These are phyloP conservation scores for Eonycteris spelaea DNA, from an alignment of 2,113 vertebrate genomes.

Conservation along the genomic window DNA sequence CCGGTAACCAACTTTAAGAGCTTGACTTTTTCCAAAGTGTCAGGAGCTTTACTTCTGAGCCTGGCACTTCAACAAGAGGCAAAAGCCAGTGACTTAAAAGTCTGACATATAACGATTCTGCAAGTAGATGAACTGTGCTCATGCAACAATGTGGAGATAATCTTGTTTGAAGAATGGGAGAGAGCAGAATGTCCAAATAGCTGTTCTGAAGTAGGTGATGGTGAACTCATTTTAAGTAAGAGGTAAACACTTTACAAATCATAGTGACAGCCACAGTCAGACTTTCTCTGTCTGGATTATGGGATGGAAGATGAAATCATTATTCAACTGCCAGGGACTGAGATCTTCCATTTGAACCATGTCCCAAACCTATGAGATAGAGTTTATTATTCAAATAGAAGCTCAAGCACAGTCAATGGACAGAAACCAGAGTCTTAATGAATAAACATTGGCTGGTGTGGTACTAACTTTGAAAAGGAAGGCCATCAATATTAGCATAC, in stretches of 20 bases:
- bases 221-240: not conserved
- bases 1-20: not conserved
- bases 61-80: not conserved
- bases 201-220: not conserved
- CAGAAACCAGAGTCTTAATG: not conserved
- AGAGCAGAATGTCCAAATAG: not conserved
- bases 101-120: not conserved
- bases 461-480: not conserved
- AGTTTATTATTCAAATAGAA: not conserved
- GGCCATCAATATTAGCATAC: not conserved
- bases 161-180: not conserved
- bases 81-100: not conserved
- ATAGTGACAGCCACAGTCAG: not conserved
- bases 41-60: not conserved
- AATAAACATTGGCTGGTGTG: not conserved
- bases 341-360: not conserved
- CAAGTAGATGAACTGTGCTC: not conserved
- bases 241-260: not conserved
- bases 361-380: not conserved
- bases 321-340: no score
- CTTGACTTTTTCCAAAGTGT: not conserved
- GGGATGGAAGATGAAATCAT: not conserved
- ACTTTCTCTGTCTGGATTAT: not conserved
- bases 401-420: not conserved
- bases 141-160: not conserved